Percentiles rank a stretch among this genome's conserved stretches.
Evolutionary conservation across 1,140 invertebrate species (phyloP).

Genomic region (Carcinoscorpius rotundicauda): DNA sequence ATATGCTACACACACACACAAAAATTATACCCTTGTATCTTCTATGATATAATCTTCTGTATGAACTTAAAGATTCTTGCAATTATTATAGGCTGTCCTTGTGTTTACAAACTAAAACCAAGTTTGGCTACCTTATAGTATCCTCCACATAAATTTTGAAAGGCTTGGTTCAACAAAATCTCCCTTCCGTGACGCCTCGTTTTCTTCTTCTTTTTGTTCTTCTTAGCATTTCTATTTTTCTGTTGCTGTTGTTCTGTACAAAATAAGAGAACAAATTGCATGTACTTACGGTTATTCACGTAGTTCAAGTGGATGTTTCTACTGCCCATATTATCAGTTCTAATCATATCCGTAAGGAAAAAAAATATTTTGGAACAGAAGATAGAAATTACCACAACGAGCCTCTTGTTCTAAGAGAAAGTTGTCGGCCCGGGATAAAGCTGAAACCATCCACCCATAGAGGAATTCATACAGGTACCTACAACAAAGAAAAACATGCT

Average conservation of each 20-base stretch:
- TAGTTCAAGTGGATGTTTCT: neutral
- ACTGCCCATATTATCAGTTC: too few relatives aligned
- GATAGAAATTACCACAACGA: slow-evolving; percentile 25
- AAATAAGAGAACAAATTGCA: neutral
- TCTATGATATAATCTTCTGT: too few relatives aligned
- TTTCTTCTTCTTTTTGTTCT: slow-evolving; percentile 49
- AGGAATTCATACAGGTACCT: slow-evolving; percentile 92
- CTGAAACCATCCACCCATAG: slow-evolving; percentile 84
- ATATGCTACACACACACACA: too few relatives aligned
- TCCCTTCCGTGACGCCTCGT: slow-evolving; percentile 64
- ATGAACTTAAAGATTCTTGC: too few relatives aligned
- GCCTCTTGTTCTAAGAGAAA: slow-evolving; percentile 65
- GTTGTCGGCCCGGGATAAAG: slow-evolving; percentile 73
- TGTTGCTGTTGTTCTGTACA: slow-evolving; percentile 31
- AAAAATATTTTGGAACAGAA: slow-evolving; percentile 3
- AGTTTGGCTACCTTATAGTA: too few relatives aligned
- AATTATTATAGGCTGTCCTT: too few relatives aligned
- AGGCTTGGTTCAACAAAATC: slow-evolving; percentile 50
- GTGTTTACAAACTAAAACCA: too few relatives aligned
- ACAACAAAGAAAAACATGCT: slow-evolving; percentile 11
- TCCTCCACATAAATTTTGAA: too few relatives aligned
- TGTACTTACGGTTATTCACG: too few relatives aligned
- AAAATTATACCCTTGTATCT: too few relatives aligned
- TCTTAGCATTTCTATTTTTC: slow-evolving; percentile 36
- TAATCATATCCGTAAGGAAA: too few relatives aligned